Conservation (phyloP, 2,888 invertebrate species). For the Zygogramma bicolorata region DNA sequence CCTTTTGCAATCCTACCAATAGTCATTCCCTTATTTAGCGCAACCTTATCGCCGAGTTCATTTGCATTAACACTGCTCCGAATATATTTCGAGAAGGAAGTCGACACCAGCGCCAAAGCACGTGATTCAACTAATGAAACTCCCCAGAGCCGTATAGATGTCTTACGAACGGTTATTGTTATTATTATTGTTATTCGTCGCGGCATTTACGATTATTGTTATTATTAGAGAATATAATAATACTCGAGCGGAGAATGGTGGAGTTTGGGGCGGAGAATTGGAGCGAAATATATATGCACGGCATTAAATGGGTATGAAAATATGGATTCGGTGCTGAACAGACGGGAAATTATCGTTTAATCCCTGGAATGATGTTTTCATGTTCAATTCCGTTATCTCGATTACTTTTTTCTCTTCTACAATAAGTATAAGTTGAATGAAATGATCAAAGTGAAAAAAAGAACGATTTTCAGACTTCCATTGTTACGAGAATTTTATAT, state of each 20-base stretch:
- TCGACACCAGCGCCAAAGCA: conserved; percentile 48
- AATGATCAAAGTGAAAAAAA: too few relatives aligned
- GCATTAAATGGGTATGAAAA: neutral
- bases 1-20: neutral
- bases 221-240: conserved; percentile 61
- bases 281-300: conserved; percentile 30
- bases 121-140: conserved; percentile 65
- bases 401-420: too few relatives aligned
- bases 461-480: too few relatives aligned
- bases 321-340: neutral
- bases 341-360: neutral
- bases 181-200: conserved; percentile 65
- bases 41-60: neutral
- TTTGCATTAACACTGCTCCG: conserved; percentile 6
- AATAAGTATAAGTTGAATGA: too few relatives aligned
- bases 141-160: conserved; percentile 62
- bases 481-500: too few relatives aligned
- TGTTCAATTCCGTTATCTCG: too few relatives aligned
- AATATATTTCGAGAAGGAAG: conserved; percentile 6
- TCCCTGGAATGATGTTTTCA: too few relatives aligned
- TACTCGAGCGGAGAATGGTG: conserved; percentile 49
- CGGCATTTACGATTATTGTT: conserved; percentile 62
- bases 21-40: neutral
- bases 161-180: conserved; percentile 64
- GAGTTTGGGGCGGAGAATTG: conserved; percentile 41